Evolutionary conservation across 92 coral and sea anemone species (phyloP).

Genomic region (Zoanthus sansibaricus): DNA sequence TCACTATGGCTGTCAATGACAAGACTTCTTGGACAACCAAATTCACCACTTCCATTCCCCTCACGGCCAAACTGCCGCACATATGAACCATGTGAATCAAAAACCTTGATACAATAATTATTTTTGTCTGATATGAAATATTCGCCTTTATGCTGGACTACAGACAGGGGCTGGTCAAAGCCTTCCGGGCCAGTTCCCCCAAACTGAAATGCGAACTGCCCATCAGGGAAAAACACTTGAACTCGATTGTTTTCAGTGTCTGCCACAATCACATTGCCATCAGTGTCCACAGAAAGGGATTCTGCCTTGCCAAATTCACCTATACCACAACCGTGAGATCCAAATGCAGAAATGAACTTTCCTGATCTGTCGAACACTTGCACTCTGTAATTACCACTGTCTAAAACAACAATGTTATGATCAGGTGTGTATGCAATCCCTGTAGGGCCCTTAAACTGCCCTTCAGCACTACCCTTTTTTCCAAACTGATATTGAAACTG

Average conservation of each 20-base stretch:
- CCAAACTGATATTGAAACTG: constrained; percentile 85
- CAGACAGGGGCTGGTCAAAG: constrained; percentile 78
- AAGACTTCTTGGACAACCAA: constrained; percentile 85
- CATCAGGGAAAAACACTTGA: constrained; percentile 81
- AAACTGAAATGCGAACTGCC: constrained; percentile 75
- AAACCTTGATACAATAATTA: constrained; percentile 82
- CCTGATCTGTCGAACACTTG: constrained; percentile 82
- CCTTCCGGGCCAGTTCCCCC: constrained; percentile 86
- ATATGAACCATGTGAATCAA: constrained; percentile 77
- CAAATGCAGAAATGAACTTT: constrained; percentile 71
- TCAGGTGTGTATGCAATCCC: constrained; percentile 78
- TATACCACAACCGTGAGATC: constrained; percentile 66
- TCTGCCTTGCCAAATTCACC: constrained; percentile 86
- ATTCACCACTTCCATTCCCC: constrained; percentile 78
- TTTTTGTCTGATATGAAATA: constrained; percentile 80
- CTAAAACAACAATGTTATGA: constrained; percentile 77
- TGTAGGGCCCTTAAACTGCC: constrained; percentile 80
- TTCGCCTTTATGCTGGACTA: constrained; percentile 74
- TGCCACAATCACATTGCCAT: constrained; percentile 75
- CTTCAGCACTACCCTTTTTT: constrained; percentile 75
- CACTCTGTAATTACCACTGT: constrained; percentile 82
- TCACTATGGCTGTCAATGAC: constrained; percentile 70
- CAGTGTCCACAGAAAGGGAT: constrained; percentile 71
- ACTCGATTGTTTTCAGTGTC: constrained; percentile 87
- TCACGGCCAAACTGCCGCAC: constrained; percentile 89